Conservation (phyloP, 2,797 vertebrate species). For the Kryptolebias ocellatus region DNA sequence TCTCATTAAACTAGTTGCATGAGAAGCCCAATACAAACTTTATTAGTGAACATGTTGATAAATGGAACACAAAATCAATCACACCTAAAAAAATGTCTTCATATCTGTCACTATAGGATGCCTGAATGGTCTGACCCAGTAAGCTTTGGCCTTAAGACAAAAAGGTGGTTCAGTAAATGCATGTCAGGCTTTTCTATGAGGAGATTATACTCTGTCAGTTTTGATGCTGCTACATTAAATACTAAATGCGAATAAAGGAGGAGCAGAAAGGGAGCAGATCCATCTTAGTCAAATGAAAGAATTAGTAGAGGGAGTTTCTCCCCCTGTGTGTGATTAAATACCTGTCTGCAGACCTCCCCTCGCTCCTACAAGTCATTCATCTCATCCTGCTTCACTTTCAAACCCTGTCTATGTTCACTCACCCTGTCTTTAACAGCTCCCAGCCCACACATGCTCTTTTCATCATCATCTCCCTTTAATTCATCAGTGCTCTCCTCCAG, state of each 20-base stretch:
- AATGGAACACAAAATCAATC: background rate
- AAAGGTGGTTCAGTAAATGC: background rate
- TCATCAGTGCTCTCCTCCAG: conserved; percentile 10
- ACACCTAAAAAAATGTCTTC: background rate
- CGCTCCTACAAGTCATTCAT: conserved; percentile 6
- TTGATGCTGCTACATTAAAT: conserved; percentile 20
- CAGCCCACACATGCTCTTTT: conserved; percentile 12
- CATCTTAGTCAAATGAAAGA: conserved; percentile 23
- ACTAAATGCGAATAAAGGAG: conserved; percentile 3
- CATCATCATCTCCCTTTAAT: conserved; percentile 27
- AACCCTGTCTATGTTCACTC: conserved; percentile 9
- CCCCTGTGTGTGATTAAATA: conserved; percentile 28
- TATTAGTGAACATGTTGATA: too few relatives aligned
- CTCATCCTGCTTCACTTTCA: conserved; percentile 20
- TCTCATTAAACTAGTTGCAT: too few relatives aligned
- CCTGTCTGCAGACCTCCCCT: conserved; percentile 15
- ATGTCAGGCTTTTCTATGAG: background rate
- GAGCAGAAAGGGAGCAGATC: conserved; percentile 15
- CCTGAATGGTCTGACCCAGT: background rate
- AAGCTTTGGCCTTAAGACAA: background rate
- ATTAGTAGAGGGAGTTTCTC: conserved; percentile 26
- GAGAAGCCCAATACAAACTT: too few relatives aligned
- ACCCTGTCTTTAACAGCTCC: conserved; percentile 12
- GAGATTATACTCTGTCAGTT: conserved; percentile 16
- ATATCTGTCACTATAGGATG: background rate